These are phyloP conservation scores for Stigmatopora argus DNA, from an alignment of 2,113 vertebrate species.

Conservation along the genomic window DNA sequence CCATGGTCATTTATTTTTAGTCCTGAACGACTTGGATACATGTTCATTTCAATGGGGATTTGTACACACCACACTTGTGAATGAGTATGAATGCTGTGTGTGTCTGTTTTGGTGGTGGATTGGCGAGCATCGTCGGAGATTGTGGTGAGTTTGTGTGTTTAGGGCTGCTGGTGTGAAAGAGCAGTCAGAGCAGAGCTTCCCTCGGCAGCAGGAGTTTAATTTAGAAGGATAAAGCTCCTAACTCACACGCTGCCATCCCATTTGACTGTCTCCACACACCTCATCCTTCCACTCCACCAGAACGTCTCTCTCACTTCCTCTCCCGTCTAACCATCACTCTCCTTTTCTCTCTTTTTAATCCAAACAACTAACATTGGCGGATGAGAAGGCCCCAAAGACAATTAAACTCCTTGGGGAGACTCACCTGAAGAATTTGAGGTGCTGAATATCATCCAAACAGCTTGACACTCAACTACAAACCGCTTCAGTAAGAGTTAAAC, in stretches of 20 bases:
- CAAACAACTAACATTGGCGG: neutral
- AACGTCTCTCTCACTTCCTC: constrained; percentile 29
- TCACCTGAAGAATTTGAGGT: no score
- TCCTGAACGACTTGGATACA: constrained; percentile 53
- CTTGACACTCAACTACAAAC: no score
- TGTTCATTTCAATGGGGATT: constrained; percentile 28
- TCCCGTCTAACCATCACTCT: neutral
- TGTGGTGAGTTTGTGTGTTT: constrained; percentile 63
- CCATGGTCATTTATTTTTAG: constrained; percentile 65
- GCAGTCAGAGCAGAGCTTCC: constrained; percentile 56
- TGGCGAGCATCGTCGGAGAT: constrained; percentile 51
- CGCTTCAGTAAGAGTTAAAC: no score
- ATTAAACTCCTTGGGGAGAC: no score
- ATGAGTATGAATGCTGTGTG: constrained; percentile 14
- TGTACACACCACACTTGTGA: constrained; percentile 19
- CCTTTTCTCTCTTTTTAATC: neutral
- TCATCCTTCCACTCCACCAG: constrained; percentile 24
- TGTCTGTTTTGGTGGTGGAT: constrained; percentile 53
- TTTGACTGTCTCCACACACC: constrained; percentile 35
- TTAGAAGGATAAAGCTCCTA: constrained; percentile 61
- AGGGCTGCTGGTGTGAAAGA: constrained; percentile 58
- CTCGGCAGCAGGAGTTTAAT: constrained; percentile 54
- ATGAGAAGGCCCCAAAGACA: neutral
- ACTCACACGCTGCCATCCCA: constrained; percentile 45
- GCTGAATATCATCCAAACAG: no score